Evolutionary conservation across 2,113 vertebrate species (phyloP), one percentile per base, ranked within the genome.

Genomic region (cattle (Bos taurus)): DNA sequence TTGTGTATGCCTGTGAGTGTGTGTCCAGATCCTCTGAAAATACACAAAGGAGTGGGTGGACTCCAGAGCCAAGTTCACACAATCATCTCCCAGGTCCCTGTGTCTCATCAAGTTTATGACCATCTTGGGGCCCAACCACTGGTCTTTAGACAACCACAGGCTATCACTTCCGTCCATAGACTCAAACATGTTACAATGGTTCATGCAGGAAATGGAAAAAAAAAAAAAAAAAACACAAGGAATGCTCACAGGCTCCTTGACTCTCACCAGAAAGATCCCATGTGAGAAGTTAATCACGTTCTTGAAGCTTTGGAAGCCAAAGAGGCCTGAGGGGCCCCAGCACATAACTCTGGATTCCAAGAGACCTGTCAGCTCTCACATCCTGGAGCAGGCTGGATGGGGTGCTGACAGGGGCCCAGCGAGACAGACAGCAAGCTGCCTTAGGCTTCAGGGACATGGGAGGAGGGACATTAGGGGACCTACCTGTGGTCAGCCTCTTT

Each of bases 261-360:
- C 46, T 77, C 80, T 87, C 26, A n/a, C 40, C 33, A 48, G 91
- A 95, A 91, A 95, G 71, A 87, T 36, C 80, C 90, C 89, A n/a
- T 21, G 0, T 81, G 80, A 88, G 59, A 87, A 88, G 28, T 59
- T 56, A 89, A 91, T 95, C 57, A 85, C 48, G 46, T 92, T n/a
- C 83, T 82, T 74, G 57, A 95, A 59, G 83, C 78, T 87, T 96
- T 40, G 90, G 67, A 95, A 95, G 59, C 74, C 94, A 95, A 56
- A 56, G 94, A 95, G 48, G 84, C 84, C 52, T 40, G 8, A 48
- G 74, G 46, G 48, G 23, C 43, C 59, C 60, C 21, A 0, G 30
- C 52, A 33, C 13, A 36, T 57, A 89, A 64, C 60, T 48, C 36
- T 62, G 30, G 88, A 23, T 59, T n/a, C 82, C 28, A 46, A 14